Evolutionary conservation across 2,888 invertebrate species (phyloP).

Genomic region (Drosophila glabriapex): DNA sequence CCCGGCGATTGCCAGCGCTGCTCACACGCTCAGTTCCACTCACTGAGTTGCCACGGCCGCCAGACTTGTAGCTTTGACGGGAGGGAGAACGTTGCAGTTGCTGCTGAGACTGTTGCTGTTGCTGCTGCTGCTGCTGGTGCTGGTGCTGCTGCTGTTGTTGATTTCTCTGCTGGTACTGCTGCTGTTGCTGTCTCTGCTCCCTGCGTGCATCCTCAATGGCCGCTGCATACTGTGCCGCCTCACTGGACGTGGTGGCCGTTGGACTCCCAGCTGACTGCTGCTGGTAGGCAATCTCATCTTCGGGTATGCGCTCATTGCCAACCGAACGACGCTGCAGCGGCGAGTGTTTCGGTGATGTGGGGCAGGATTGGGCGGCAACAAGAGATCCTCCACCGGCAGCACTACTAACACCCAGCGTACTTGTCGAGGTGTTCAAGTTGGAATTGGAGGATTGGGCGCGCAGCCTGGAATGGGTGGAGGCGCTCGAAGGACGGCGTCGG

Average conservation of each 20-base stretch:
- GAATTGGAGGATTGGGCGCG: conserved; percentile 76
- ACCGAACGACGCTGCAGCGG: conserved; percentile 83
- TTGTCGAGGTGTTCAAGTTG: conserved; percentile 56
- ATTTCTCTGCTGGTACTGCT: conserved; percentile 44
- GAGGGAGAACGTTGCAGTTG: conserved; percentile 57
- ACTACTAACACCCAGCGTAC: conserved; percentile 50
- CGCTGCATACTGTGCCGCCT: conserved; percentile 83
- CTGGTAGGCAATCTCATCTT: conserved; percentile 80
- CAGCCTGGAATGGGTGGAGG: conserved; percentile 83
- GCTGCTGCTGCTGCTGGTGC: conserved; percentile 15
- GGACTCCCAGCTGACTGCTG: conserved; percentile 44
- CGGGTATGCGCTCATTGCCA: conserved; percentile 83
- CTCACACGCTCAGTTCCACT: conserved; percentile 59
- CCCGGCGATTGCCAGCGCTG: conserved; percentile 69
- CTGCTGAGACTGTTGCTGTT: conserved; percentile 43
- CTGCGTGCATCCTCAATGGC: conserved; percentile 76
- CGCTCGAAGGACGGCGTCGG: conserved; percentile 84
- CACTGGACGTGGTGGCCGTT: conserved; percentile 69
- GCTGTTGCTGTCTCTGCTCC: conserved; percentile 58
- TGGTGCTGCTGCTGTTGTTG: not conserved
- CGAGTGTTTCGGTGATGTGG: conserved; percentile 84
- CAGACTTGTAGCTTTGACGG: conserved; percentile 42
- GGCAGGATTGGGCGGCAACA: conserved; percentile 82
- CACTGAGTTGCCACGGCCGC: conserved; percentile 47
- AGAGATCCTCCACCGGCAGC: conserved; percentile 44